These are phyloP conservation scores for Todus mexicanus DNA, from an alignment of 2,797 vertebrate genomes.

Conservation along the genomic window DNA sequence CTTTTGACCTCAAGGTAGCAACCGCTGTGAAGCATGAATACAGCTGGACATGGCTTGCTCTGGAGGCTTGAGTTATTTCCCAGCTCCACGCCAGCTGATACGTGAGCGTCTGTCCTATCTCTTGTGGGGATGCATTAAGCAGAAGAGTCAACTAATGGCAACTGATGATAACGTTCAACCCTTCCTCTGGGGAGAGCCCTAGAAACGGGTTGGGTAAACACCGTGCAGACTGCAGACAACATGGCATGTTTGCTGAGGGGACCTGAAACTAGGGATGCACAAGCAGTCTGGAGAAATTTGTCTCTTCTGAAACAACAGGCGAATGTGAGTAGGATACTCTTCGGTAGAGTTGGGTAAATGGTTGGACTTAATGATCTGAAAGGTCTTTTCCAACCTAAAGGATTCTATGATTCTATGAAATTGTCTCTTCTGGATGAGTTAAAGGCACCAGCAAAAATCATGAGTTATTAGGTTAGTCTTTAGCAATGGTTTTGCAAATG, in stretches of 20 bases:
- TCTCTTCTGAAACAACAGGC: not conserved
- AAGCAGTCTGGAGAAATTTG: not conserved
- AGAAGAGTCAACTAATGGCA: conserved; percentile 31
- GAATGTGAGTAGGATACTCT: too few relatives aligned
- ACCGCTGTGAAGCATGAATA: not conserved
- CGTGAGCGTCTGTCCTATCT: not conserved
- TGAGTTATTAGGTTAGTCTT: not conserved
- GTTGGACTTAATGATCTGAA: too few relatives aligned
- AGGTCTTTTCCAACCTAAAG: too few relatives aligned
- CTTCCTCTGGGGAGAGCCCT: conserved; percentile 18
- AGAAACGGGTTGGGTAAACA: conserved; percentile 29
- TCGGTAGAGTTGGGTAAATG: too few relatives aligned
- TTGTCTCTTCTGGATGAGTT: not conserved
- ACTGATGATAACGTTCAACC: not conserved
- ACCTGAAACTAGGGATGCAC: not conserved
- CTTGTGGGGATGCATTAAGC: conserved; percentile 8
- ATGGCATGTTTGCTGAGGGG: conserved; percentile 29
- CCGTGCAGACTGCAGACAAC: not conserved
- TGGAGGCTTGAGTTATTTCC: not conserved
- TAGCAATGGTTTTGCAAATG: not conserved
- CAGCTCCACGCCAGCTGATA: not conserved
- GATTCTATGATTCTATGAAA: too few relatives aligned
- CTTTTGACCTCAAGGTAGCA: conserved; percentile 41
- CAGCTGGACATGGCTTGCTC: not conserved
- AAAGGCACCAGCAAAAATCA: not conserved